phyloP scores from a whole-genome alignment of 2,113 vertebrate genomes.

The Felis catus region F.catus_Fca126_mat1.0 CM031415.1:198811001-198811500 shows the following conservation, averaged over 20 bases:
- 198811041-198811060: neutral
- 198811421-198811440: neutral
- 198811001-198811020: accelerated
- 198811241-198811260: neutral
- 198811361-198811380: neutral
- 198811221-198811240: neutral
- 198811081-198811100: neutral
- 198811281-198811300: accelerated
- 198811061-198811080: neutral
- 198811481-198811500: neutral
- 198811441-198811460: neutral
- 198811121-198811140: neutral
- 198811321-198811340: neutral
- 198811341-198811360: neutral
- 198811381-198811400: neutral
- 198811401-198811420: neutral
- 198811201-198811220: neutral
- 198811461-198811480: neutral
- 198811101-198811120: too few relatives aligned
- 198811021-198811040: accelerated
- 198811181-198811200: too few relatives aligned
- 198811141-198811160: too few relatives aligned
- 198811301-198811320: accelerated
- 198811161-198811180: neutral
- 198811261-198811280: accelerated